Base-by-base conservation (phyloP, 2,888 invertebrate species). In the Tenodera sinensis region DNA sequence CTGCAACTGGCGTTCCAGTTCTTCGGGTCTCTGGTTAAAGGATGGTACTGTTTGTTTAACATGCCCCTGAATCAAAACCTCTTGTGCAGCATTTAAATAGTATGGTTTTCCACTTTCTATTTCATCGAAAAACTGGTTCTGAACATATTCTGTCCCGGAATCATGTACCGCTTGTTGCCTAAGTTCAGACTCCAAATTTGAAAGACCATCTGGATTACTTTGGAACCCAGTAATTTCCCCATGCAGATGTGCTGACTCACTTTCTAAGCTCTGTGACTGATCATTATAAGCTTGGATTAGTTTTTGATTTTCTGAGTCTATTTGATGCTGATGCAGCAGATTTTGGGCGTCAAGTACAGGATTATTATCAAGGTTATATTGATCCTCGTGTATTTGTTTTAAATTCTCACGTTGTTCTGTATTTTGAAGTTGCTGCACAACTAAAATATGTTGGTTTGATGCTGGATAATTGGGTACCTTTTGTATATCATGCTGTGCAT, bases 1-100 rank as follows among this genome's bases (percentile, higher is more conserved):
- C 14, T 87, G 42, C 20, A 88, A 83, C 85, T 89, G 88, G 30
- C 85, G 28, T 83, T 27, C n/a, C 27, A 88, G 42, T 89, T 89
- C 85, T 83, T 71, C 85, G 20, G 54, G 85, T 42, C 47, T 88
- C 81, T 27, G 2, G 71, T 25, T 85, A 54, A 83, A 83, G 14
- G 87, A 6, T 28, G 54, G 28, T n/a, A 8, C 8, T 20, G 20
- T 25, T 71, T 71, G 54, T 71, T 71, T 71, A 15, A 3, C 54
- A 71, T 1, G 8, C 6, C 20, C 2, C 15, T 71, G 54, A 15
- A 71, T 0, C 0, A 71, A 3, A 20, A 20, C 20, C 15, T 3
- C 20, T 20, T 71, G 54, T 6, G 25, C 4, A 1, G 20, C 54
- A 20, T 71, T 20, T 20, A 20, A 15, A 71, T 20, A 71, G 20